phyloP scores from a whole-genome alignment of 2,797 vertebrate genomes.

The Remorina albescens region DNA sequence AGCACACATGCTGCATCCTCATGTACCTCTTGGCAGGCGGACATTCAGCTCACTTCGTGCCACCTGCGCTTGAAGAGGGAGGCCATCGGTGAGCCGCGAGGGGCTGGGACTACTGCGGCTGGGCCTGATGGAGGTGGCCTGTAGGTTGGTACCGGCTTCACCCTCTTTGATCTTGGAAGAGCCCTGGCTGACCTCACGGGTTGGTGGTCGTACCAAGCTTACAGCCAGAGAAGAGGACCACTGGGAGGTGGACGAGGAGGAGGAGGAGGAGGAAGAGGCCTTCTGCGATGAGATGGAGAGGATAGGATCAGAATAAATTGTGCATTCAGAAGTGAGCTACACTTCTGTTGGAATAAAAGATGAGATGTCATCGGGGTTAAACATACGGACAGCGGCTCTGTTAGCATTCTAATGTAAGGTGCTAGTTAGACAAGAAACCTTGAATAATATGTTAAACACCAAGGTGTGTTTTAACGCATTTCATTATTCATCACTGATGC shows the following conservation, averaged over 20 bases:
- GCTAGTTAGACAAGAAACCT: background rate
- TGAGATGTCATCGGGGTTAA: constrained; percentile 36
- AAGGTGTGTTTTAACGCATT: background rate
- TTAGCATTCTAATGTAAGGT: background rate
- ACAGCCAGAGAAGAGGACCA: constrained; percentile 81
- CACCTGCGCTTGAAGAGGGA: constrained; percentile 88
- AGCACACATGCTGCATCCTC: background rate
- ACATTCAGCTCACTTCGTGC: constrained; percentile 86
- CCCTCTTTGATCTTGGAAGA: constrained; percentile 72
- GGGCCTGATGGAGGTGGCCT: constrained; percentile 70
- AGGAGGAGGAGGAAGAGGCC: constrained; percentile 80
- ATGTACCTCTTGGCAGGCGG: constrained; percentile 85
- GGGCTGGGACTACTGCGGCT: constrained; percentile 70
- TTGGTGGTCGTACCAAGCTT: constrained; percentile 75
- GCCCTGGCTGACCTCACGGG: constrained; percentile 74
- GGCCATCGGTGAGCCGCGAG: constrained; percentile 75
- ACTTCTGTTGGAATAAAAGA: constrained; percentile 68
- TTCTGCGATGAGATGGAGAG: constrained; percentile 75
- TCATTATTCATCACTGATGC: background rate
- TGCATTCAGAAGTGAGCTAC: constrained; percentile 62
- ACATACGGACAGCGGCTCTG: constrained; percentile 11
- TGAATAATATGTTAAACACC: background rate
- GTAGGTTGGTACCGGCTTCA: constrained; percentile 60
- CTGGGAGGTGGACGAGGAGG: constrained; percentile 79
- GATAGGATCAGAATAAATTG: constrained; percentile 66